These are phyloP conservation scores for Haliclona indistincta DNA, from an alignment of 37 sponge, comb jelly and placozoan species.

Conservation along the genomic window DNA sequence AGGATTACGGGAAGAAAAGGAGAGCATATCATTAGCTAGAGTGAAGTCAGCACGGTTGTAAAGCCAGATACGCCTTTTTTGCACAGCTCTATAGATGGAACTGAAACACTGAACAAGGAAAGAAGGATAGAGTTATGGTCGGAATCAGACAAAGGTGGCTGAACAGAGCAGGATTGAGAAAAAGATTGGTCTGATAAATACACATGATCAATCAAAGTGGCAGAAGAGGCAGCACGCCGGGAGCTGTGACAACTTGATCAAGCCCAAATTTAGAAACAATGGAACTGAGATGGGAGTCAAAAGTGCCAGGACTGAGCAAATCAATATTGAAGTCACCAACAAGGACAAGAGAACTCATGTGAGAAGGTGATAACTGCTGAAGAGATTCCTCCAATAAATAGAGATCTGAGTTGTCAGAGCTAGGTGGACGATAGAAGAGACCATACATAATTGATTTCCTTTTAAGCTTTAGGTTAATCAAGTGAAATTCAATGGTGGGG, in stretches of 20 bases:
- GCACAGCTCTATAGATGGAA: neutral
- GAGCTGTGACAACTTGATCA: conserved; percentile 1
- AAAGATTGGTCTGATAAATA: neutral
- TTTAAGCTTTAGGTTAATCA: neutral
- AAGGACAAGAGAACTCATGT: neutral
- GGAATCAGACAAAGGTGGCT: neutral
- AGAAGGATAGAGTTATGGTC: neutral
- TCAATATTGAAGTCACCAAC: conserved; percentile 12
- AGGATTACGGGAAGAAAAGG: no score
- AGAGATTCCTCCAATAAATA: neutral
- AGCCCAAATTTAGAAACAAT: neutral
- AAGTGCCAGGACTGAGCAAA: neutral
- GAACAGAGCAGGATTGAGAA: neutral
- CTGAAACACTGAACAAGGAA: neutral
- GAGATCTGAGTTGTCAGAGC: neutral
- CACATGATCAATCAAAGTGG: neutral
- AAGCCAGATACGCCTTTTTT: neutral
- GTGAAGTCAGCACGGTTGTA: neutral
- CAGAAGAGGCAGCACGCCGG: no score
- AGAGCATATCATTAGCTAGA: neutral
- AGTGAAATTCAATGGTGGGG: neutral
- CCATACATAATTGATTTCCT: neutral
- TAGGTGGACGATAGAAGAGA: conserved; percentile 1
- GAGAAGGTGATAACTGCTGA: neutral
- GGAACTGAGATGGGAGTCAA: neutral